These are phyloP conservation scores for Lasioglossum pauxillum DNA, from an alignment of 2,888 invertebrate species.

Conservation along the genomic window DNA sequence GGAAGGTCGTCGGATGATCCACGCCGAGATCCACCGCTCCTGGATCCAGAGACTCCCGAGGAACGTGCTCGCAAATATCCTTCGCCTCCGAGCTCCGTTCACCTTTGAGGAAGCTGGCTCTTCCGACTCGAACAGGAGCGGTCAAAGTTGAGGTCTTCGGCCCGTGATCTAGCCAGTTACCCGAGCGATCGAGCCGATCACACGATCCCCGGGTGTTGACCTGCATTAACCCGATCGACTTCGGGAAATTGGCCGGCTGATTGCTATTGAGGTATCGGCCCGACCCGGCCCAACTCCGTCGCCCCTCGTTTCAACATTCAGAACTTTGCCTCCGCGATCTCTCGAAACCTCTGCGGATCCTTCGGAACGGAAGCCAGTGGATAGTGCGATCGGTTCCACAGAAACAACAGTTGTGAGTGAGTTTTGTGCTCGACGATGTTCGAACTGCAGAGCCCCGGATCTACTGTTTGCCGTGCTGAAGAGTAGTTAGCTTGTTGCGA, in stretches of 20 bases:
- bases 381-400: not conserved
- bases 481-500: not conserved
- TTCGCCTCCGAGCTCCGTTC: not conserved
- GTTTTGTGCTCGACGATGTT: slow-evolving; percentile 7
- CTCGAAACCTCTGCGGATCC: not conserved
- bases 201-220: slow-evolving; percentile 30
- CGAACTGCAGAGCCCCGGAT: not conserved
- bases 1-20: slow-evolving; percentile 41
- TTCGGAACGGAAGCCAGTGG: not conserved
- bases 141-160: not conserved
- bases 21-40: not conserved
- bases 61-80: not conserved
- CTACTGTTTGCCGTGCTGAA: not conserved
- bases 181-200: slow-evolving; percentile 31
- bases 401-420: not conserved
- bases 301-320: not conserved
- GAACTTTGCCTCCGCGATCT: not conserved
- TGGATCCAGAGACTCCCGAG: not conserved
- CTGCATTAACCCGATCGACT: slow-evolving; percentile 36
- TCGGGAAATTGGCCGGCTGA: not conserved
- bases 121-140: not conserved
- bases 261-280: not conserved
- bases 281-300: not conserved
- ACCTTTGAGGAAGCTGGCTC: not conserved
- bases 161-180: slow-evolving; percentile 10